Conservation (phyloP, 1,140 invertebrate species). For the Neodiprion virginianus region DNA sequence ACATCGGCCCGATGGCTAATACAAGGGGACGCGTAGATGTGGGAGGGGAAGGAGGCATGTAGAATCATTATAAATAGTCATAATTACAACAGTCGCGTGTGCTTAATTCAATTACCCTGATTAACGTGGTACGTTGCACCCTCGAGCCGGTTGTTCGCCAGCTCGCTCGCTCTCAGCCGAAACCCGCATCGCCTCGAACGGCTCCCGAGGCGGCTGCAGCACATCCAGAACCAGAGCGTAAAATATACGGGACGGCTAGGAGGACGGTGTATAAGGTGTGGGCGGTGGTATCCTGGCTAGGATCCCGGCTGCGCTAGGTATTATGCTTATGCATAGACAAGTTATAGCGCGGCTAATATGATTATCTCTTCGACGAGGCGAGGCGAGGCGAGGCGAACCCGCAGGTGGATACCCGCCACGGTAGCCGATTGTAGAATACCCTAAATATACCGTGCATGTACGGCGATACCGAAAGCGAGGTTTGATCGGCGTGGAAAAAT, state of each 20-base stretch:
- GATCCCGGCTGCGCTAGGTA: conserved; percentile 46
- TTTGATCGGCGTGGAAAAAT: too few species aligned
- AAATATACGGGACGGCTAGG: conserved; percentile 47
- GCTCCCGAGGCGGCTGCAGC: neutral
- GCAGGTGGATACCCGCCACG: neutral
- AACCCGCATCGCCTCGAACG: conserved; percentile 20
- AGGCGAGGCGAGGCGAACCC: neutral
- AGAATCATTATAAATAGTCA: conserved; percentile 63
- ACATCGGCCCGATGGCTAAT: neutral
- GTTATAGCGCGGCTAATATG: conserved; percentile 58
- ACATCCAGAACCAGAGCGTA: conserved; percentile 35
- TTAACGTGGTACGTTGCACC: conserved; percentile 59
- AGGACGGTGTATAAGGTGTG: neutral
- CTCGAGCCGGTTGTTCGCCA: conserved; percentile 25
- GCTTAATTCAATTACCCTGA: conserved; percentile 63
- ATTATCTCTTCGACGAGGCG: conserved; percentile 58
- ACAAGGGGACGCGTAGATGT: neutral
- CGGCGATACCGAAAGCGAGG: neutral
- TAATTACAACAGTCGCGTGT: conserved; percentile 62
- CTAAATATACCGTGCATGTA: neutral
- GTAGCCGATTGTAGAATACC: neutral
- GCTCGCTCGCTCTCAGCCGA: conserved; percentile 28
- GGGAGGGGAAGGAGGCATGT: conserved; percentile 19
- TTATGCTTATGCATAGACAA: conserved; percentile 62
- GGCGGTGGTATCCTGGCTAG: conserved; percentile 50